A percentile compares a stretch with the other conserved stretches of the same genome.
These are phyloP conservation scores for Macropus fuliginosus DNA, from an alignment of 2,797 vertebrate genomes.

Conservation along the genomic window DNA sequence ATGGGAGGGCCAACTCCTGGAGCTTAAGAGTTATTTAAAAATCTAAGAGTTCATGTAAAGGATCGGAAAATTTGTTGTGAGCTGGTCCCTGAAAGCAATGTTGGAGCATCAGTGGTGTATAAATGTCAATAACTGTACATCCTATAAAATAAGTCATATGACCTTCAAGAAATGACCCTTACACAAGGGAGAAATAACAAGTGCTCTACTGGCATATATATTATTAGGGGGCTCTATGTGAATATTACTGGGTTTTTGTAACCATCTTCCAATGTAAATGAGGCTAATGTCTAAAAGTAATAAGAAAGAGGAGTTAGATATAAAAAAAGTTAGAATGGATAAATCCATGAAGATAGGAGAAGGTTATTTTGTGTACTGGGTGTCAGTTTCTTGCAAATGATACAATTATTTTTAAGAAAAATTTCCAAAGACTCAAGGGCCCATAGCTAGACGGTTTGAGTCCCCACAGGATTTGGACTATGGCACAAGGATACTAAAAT, in stretches of 20 bases:
- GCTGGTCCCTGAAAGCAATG: neutral
- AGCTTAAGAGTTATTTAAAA: neutral
- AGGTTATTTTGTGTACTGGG: neutral
- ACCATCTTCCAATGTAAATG: neutral
- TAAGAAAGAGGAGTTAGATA: neutral
- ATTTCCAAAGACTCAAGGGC: slow-evolving; percentile 71
- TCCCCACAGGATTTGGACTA: slow-evolving; percentile 31
- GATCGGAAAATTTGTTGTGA: neutral
- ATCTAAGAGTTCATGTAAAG: neutral
- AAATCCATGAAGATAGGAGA: neutral
- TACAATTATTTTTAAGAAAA: slow-evolving; percentile 51
- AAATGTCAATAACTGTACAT: neutral
- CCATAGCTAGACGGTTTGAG: slow-evolving; percentile 47
- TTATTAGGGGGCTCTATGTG: neutral
- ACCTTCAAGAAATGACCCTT: neutral
- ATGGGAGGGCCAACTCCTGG: neutral
- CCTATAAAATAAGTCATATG: neutral
- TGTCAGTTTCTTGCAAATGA: slow-evolving; percentile 45
- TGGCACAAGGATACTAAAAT: slow-evolving; percentile 65
- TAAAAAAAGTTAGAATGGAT: neutral
- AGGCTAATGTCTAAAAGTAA: neutral
- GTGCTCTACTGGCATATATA: neutral
- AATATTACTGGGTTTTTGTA: neutral
- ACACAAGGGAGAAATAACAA: no score
- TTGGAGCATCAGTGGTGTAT: neutral